Conservation (phyloP, 2,888 invertebrate genomes). For the Salticus scenicus region DNA sequence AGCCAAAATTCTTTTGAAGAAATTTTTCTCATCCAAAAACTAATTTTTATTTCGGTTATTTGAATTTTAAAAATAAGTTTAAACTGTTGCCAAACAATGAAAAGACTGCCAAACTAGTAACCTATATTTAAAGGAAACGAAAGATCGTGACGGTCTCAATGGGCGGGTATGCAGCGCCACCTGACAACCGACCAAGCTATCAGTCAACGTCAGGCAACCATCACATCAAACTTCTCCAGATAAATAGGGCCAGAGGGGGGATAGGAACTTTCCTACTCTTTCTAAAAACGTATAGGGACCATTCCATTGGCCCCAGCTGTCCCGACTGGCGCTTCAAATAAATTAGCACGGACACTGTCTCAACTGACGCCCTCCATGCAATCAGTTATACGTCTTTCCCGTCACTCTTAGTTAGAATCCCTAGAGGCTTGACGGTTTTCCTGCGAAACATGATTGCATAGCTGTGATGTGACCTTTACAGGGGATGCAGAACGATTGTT, state of each 20-base stretch:
- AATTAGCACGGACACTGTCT: conserved; percentile 66
- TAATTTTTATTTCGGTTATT: no score
- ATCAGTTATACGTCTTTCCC: conserved; percentile 44
- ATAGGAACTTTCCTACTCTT: background rate
- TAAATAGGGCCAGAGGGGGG: conserved; percentile 33
- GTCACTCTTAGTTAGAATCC: conserved; percentile 52
- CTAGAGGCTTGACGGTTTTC: conserved; percentile 11
- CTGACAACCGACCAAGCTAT: conserved; percentile 49
- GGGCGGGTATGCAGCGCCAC: conserved; percentile 51
- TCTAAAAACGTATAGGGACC: conserved; percentile 37
- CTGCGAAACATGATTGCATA: conserved; percentile 12
- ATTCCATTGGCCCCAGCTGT: conserved; percentile 57
- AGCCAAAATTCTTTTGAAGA: no score
- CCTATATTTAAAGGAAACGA: background rate
- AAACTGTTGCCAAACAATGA: no score
- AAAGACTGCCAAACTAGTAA: background rate
- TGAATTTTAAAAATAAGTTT: no score
- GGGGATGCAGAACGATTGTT: background rate
- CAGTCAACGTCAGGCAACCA: conserved; percentile 58
- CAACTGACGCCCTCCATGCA: conserved; percentile 39
- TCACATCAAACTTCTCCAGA: conserved; percentile 63
- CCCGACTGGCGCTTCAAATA: conserved; percentile 43
- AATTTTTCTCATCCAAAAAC: no score
- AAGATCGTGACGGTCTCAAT: conserved; percentile 20
- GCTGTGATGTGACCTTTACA: conserved; percentile 19